Evolutionary conservation across 2,797 vertebrate species (phyloP).

Genomic region (Melanotaenia pygmaea): DNA sequence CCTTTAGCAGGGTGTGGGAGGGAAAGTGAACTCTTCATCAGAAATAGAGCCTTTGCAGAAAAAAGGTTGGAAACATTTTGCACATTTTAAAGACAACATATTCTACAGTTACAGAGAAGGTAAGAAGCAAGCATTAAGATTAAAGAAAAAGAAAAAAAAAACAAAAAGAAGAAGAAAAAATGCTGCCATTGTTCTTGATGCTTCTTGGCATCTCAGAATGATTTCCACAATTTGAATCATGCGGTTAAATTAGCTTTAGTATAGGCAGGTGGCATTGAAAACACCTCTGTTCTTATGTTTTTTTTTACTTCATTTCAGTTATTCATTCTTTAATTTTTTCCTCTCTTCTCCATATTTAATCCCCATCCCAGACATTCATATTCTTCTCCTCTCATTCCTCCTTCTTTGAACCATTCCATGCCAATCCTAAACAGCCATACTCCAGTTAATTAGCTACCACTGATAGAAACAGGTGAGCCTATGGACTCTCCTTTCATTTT

Average conservation of each 20-base stretch:
- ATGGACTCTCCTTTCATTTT: slow-evolving; percentile 1
- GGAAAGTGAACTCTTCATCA: background rate
- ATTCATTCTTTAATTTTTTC: background rate
- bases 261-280: no score
- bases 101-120: background rate
- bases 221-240: background rate
- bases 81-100: background rate
- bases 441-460: slow-evolving; percentile 48
- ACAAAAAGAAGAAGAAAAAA: background rate
- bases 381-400: background rate
- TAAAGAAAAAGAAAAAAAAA: background rate
- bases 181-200: background rate
- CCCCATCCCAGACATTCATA: slow-evolving; percentile 5
- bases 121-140: background rate
- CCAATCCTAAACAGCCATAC: slow-evolving; percentile 37
- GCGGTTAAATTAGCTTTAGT: slow-evolving; percentile 8
- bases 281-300: background rate
- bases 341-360: background rate
- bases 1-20: background rate
- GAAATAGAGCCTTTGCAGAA: background rate
- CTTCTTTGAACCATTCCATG: slow-evolving; percentile 16
- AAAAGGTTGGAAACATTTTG: background rate
- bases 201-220: slow-evolving; percentile 2
- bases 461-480: slow-evolving; percentile 24
- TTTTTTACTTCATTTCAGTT: background rate